A percentile compares a stretch with the other conserved stretches of the same genome.
Evolutionary conservation across 92 coral and sea anemone species (phyloP).

Genomic region (Parazoanthus swiftii): DNA sequence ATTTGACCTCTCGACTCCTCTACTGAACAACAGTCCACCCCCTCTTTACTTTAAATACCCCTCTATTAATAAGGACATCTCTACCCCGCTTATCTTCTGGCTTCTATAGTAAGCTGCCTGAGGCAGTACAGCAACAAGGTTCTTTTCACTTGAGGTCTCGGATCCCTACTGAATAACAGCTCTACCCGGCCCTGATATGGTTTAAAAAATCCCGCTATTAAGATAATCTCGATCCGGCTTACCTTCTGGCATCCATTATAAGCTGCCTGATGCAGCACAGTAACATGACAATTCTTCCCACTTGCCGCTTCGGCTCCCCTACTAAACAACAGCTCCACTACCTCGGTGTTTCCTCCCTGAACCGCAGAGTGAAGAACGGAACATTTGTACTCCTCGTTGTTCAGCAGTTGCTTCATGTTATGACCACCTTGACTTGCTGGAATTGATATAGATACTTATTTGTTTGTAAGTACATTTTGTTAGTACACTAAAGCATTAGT

Average conservation of each 20-base stretch:
- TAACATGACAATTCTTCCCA: neutral
- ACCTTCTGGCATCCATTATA: constrained; percentile 22
- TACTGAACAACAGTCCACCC: neutral
- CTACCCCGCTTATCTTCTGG: constrained; percentile 4
- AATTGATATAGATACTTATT: no score
- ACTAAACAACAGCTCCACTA: constrained; percentile 15
- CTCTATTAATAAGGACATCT: neutral
- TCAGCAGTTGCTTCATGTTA: constrained; percentile 4
- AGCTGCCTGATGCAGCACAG: constrained; percentile 30
- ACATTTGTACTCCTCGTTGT: constrained; percentile 9
- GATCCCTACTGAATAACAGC: neutral
- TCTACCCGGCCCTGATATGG: neutral
- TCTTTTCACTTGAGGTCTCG: neutral
- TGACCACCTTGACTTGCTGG: constrained; percentile 12
- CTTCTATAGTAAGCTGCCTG: constrained; percentile 5
- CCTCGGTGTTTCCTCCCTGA: constrained; percentile 24
- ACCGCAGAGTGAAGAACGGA: constrained; percentile 42
- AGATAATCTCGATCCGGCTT: neutral
- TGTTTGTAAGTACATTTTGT: no score
- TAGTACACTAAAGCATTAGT: neutral
- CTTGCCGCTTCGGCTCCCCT: constrained; percentile 7
- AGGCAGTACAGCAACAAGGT: neutral
- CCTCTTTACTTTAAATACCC: neutral
- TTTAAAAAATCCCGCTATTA: no score
- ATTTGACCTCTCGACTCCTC: neutral